Evolutionary conservation across 2,797 vertebrate genomes (phyloP).

Genomic region (Vespertilio murinus): DNA sequence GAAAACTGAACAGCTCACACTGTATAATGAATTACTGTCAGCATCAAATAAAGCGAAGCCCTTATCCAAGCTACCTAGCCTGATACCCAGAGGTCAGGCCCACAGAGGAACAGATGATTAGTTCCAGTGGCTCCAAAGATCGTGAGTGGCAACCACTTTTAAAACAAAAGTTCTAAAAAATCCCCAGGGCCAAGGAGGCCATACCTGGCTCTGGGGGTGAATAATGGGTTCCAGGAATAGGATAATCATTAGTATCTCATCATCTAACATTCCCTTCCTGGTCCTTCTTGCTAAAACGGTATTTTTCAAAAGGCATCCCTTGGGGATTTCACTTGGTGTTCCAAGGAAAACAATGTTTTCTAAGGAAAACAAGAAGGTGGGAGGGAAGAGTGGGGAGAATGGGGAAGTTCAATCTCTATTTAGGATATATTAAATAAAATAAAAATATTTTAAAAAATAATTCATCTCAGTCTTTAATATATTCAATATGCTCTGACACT

Average conservation of each 20-base stretch:
- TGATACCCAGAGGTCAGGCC: neutral
- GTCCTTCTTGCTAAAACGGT: neutral
- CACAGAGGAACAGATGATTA: neutral
- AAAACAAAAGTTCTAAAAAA: conserved; percentile 11
- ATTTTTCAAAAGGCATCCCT: neutral
- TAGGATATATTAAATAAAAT: neutral
- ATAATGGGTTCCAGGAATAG: neutral
- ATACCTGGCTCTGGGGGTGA: neutral
- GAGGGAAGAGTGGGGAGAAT: fast-evolving
- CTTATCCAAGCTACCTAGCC: neutral
- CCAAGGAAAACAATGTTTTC: neutral
- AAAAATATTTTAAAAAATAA: neutral
- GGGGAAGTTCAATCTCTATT: neutral
- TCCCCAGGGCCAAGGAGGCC: neutral
- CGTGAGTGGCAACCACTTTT: neutral
- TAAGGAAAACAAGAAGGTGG: neutral
- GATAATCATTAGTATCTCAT: neutral
- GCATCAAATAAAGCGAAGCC: neutral
- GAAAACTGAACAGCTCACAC: neutral
- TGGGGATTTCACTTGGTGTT: neutral
- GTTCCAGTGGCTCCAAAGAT: neutral
- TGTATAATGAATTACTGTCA: neutral
- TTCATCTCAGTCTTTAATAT: neutral
- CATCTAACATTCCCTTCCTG: neutral
- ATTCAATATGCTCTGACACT: neutral